Evolutionary conservation across 2,113 vertebrate genomes (phyloP).

Genomic region (Myotis lucifugus): DNA sequence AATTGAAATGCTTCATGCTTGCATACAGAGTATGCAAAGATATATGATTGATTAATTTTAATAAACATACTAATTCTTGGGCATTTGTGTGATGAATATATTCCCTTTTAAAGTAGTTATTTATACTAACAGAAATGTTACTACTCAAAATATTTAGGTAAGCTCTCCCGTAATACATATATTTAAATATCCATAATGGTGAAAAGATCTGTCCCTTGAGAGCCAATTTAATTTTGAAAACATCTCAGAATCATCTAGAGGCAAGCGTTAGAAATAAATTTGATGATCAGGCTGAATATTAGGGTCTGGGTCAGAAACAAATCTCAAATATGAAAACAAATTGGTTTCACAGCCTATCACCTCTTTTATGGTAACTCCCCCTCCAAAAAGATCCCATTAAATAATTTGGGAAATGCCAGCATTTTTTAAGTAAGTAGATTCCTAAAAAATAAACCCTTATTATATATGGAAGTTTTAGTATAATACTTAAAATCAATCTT

Average conservation of each 20-base stretch:
- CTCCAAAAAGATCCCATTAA: neutral
- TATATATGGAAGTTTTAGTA: neutral
- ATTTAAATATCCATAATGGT: conserved; percentile 47
- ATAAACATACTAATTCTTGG: neutral
- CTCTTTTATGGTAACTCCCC: neutral
- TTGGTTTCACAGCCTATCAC: neutral
- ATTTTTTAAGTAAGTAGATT: neutral
- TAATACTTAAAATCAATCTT: conserved; percentile 27
- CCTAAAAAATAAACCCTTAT: neutral
- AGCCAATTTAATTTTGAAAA: conserved; percentile 55
- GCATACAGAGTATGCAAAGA: neutral
- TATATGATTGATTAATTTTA: conserved; percentile 28
- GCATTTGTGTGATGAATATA: neutral
- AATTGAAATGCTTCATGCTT: conserved; percentile 6
- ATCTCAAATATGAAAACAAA: conserved; percentile 45
- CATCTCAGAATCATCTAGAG: conserved; percentile 46
- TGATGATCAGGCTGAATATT: conserved; percentile 37
- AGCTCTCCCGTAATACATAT: neutral
- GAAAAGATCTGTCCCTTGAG: conserved; percentile 32
- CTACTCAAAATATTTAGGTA: conserved; percentile 60
- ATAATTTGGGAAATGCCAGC: neutral
- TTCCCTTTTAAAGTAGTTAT: neutral
- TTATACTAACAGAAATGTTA: conserved; percentile 31
- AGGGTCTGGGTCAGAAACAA: conserved; percentile 19
- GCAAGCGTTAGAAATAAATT: conserved; percentile 27